These are phyloP conservation scores for Pseudorhombus dupliciocellatus DNA, from an alignment of 2,113 vertebrate species.

Conservation along the genomic window DNA sequence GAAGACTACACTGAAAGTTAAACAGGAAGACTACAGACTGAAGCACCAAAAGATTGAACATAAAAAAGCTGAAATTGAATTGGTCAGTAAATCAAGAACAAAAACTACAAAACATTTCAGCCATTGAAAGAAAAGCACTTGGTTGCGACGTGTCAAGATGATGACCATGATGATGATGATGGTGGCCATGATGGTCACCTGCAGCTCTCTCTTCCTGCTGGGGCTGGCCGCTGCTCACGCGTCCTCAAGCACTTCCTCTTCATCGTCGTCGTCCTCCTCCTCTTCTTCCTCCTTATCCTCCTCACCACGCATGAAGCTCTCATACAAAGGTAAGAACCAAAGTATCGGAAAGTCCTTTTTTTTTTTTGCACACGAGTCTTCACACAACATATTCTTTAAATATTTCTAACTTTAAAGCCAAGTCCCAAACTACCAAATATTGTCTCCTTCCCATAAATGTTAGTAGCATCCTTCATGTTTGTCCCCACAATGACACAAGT, in stretches of 20 bases:
- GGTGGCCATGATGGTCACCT: conserved; percentile 70
- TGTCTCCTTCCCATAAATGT: no score
- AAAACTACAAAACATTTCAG: not conserved
- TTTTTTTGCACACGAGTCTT: not conserved
- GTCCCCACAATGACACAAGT: no score
- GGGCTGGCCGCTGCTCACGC: conserved; percentile 67
- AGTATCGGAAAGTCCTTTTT: not conserved
- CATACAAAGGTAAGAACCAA: conserved; percentile 77
- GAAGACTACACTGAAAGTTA: conserved; percentile 10
- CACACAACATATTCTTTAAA: not conserved
- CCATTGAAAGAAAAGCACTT: conserved; percentile 10
- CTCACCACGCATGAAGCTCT: conserved; percentile 81
- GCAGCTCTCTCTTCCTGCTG: conserved; percentile 74
- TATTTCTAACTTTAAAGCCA: not conserved
- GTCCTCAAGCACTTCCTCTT: conserved; percentile 57
- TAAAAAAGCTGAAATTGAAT: not conserved
- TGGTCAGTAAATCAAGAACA: not conserved
- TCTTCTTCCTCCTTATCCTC: conserved; percentile 59
- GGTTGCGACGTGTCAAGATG: conserved; percentile 46
- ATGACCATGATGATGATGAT: conserved; percentile 79
- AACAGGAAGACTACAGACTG: conserved; percentile 2
- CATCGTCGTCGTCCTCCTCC: conserved; percentile 46
- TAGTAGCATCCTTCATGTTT: no score
- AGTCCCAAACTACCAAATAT: not conserved
- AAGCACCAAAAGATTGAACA: not conserved